Evolutionary conservation across 2,113 vertebrate genomes (phyloP), one percentile per base, ranked within the genome.

Genomic region (Thunnus maccoyii): DNA sequence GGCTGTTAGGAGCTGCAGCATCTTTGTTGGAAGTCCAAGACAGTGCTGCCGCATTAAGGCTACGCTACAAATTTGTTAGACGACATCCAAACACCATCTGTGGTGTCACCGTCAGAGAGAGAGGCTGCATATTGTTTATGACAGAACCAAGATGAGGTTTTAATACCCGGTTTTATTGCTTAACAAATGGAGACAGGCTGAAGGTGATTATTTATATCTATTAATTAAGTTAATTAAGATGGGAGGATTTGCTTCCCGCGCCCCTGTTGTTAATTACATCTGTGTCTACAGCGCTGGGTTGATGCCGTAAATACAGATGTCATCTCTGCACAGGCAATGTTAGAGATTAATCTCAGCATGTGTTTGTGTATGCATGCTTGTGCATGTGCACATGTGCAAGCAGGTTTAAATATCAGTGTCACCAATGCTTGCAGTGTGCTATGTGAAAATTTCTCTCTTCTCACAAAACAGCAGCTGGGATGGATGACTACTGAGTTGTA

Each of bases 141-240:
- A 92, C 86, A 85, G 74, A 87, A 85, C 78, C 80, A 85, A 91
- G 91, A 92, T 88, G 85, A 86, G 73, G 60, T 91, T 94, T 94
- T 94, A 94, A 89, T 88, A 85, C 83, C 44, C 27, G 17, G 46
- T 86, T 94, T 95, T 94, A 95, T 88, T 88, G 93, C 92, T 89
- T 92, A 89, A 94, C 88, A 94, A 94, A 94, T 91, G 83, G 93
- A 94, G 82, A 87, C 86, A 75, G 88, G 67, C 84, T 94, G 92
- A 92, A 92, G 87, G 91, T 93, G 90, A 94, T 93, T 94, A 94
- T 94, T 95, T 94, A 94, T 91, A 94, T 90, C 86, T 91, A 90
- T 92, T 94, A 95, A 95, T 96, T 92, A 93, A 93, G 80, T 92
- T 92, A 80, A 94, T 94, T 94, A 93, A 91, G 88, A 91, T 87